These are phyloP conservation scores for Oscheius onirici DNA, from an alignment of 2,888 invertebrate species.

Conservation along the genomic window DNA sequence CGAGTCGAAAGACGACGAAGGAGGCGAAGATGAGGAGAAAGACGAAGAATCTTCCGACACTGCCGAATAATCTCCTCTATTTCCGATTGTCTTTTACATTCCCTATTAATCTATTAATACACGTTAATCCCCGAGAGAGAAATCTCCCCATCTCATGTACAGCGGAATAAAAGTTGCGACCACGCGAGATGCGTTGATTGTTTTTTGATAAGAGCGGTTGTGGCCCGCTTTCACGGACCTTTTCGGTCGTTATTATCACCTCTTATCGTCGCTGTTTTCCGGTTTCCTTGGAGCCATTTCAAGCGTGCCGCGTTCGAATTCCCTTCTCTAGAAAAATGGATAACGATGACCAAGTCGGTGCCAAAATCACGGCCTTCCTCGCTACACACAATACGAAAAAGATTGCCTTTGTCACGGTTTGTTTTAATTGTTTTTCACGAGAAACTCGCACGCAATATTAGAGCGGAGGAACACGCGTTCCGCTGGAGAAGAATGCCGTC, in stretches of 20 bases:
- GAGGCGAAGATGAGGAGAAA: constrained; percentile 3
- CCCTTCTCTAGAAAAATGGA: constrained; percentile 5
- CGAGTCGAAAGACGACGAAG: not conserved
- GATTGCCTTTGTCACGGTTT: constrained; percentile 55
- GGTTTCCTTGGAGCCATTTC: not conserved
- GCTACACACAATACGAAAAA: constrained; percentile 21
- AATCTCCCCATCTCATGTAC: constrained; percentile 25
- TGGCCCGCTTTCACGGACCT: constrained; percentile 5
- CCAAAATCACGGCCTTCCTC: constrained; percentile 34
- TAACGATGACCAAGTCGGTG: not conserved
- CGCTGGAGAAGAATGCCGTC: constrained; percentile 94
- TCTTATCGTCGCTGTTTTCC: not conserved
- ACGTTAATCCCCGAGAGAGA: no score
- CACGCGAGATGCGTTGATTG: not conserved
- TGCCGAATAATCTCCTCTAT: not conserved
- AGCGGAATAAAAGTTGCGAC: constrained; percentile 13
- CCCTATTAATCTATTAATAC: no score
- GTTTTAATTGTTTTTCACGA: not conserved
- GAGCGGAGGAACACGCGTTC: constrained; percentile 95
- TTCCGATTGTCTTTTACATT: no score
- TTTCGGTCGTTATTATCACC: not conserved
- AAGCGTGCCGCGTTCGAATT: not conserved
- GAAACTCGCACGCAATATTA: constrained; percentile 32
- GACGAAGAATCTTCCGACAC: not conserved
- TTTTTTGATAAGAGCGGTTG: constrained; percentile 26